Evolutionary conservation across 35 echinoderm and acorn worm genomes (phyloP).

Genomic region (Heliocidaris tuberculata): DNA sequence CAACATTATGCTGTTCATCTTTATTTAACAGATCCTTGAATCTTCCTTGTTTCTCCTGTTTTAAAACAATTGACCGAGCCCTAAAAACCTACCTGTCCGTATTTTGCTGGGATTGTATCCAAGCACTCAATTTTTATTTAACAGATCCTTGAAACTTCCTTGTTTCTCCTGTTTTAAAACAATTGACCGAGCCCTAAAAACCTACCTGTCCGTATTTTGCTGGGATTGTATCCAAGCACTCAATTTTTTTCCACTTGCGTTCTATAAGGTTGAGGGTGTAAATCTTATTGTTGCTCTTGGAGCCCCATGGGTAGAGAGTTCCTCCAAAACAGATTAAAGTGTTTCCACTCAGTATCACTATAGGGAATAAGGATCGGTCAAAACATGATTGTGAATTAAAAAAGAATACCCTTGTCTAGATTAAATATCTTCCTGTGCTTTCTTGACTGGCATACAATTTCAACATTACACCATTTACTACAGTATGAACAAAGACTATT

Average conservation of each 20-base stretch:
- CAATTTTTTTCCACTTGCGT: constrained; percentile 54
- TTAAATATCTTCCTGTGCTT: too few species aligned
- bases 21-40: too few species aligned
- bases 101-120: constrained; percentile 62
- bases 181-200: background rate
- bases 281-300: constrained; percentile 59
- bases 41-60: too few species aligned
- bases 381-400: too few species aligned
- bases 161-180: too few species aligned
- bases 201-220: constrained; percentile 83
- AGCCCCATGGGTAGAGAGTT: constrained; percentile 74
- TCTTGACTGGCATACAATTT: too few species aligned
- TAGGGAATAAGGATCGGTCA: background rate
- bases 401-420: too few species aligned
- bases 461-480: too few species aligned
- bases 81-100: constrained; percentile 73
- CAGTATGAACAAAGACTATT: too few species aligned
- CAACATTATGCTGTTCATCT: too few species aligned
- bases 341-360: constrained; percentile 44
- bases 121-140: constrained; percentile 33
- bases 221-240: constrained; percentile 50
- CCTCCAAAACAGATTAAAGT: constrained; percentile 64
- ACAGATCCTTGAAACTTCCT: too few species aligned
- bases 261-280: constrained; percentile 56
- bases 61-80: background rate